These are phyloP conservation scores for Chamaea fasciata DNA, from an alignment of 2,113 vertebrate species.

Conservation along the genomic window DNA sequence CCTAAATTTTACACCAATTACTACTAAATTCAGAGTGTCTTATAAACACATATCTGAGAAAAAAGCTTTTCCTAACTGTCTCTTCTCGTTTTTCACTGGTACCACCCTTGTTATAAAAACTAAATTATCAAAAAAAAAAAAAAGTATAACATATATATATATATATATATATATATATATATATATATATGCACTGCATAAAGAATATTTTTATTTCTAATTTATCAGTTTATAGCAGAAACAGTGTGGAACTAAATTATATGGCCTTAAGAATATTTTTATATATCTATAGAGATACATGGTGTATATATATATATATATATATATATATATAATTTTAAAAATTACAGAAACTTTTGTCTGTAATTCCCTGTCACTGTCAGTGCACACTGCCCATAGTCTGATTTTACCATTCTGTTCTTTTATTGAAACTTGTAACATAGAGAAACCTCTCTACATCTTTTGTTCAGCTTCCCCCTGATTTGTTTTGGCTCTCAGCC, in stretches of 20 bases:
- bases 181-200: fast-evolving
- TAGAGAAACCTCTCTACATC: background rate
- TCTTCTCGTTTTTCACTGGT: background rate
- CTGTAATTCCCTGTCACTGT: background rate
- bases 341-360: background rate
- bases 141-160: background rate
- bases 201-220: background rate
- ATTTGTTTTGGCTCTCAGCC: background rate
- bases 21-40: background rate
- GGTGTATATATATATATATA: too few relatives aligned
- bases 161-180: background rate
- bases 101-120: background rate
- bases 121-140: background rate
- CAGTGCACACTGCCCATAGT: background rate
- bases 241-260: background rate
- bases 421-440: background rate
- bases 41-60: background rate
- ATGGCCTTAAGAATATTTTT: background rate
- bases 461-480: background rate
- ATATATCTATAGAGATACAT: background rate
- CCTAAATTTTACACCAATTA: background rate
- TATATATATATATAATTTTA: background rate
- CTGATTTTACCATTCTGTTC: background rate
- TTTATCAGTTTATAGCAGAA: background rate
- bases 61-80: background rate